Evolutionary conservation across 1,140 invertebrate genomes (phyloP), one percentile per base, ranked within the genome.

Genomic region (Chymomyza costata): DNA sequence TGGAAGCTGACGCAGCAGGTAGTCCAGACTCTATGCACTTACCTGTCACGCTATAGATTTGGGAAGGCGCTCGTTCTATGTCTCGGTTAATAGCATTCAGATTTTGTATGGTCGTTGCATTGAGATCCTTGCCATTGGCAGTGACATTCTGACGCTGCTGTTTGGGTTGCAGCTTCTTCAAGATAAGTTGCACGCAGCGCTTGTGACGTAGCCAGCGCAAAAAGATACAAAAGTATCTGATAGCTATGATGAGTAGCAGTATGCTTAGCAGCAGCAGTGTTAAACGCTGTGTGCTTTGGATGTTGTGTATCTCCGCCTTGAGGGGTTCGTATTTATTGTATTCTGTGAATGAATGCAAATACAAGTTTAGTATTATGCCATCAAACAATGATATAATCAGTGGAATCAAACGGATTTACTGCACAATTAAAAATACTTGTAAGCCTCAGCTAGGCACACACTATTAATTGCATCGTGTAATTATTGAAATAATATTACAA

Each of bases 11-110:
- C 32, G 32, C 14, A 43, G n/a, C 54, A 81, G 67, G 16, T 57
- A 60, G 49, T 38, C 47, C 41, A 35, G 8, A 21, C 30, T 13
- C 6, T 5, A 16, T 0, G 17, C 43, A 46, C 65, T 69, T 84
- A 84, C 78, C 82, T 74, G 82, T 61, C 38, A 83, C 74, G 43
- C 78, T 84, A 35, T 73, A 78, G 17, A 84, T 82, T 25, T 81
- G 78, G 1, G 78, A 84, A 0, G 80, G 78, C 43, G 78, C 73
- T n/a, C 74, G 59, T 21, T 84, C 82, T 40, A 82, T 65, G 46
- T 82, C 82, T 13, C 76, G 65, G n/a, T 78, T 82, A 30, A 71
- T 80, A 43, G 73, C 65, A 65, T 52, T 80, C n/a, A 82, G 44
- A 56, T 84, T 84, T 30, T 70, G 65, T 61, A 84, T 84, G 15